These are phyloP conservation scores for Phaenicophaeus curvirostris DNA, from an alignment of 2,797 vertebrate species.

Conservation along the genomic window DNA sequence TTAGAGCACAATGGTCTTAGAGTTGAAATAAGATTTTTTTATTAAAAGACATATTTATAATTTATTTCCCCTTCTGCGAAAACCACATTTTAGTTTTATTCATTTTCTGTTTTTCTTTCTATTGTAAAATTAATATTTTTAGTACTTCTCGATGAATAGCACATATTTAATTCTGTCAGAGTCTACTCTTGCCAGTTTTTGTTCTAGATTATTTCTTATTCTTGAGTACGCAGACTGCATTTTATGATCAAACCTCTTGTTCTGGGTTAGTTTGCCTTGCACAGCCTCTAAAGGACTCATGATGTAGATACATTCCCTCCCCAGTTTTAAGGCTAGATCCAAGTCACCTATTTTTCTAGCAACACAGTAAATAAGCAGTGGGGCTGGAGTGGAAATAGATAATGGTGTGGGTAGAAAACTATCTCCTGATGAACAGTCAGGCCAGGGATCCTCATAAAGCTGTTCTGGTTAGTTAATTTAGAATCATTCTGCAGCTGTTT, in stretches of 20 bases:
- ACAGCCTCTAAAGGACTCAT: neutral
- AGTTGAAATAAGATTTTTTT: neutral
- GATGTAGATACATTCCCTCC: neutral
- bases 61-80: neutral
- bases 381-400: neutral
- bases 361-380: too few relatives aligned
- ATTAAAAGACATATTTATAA: neutral
- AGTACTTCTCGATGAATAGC: neutral
- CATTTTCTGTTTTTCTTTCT: neutral
- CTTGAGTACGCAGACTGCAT: neutral
- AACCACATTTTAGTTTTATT: neutral
- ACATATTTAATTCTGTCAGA: neutral
- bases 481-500: neutral
- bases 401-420: too few relatives aligned
- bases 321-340: neutral
- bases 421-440: neutral
- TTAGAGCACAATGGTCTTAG: neutral
- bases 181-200: neutral
- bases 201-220: neutral
- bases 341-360: neutral
- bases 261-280: neutral
- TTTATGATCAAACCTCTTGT: neutral
- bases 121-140: neutral
- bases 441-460: too few relatives aligned
- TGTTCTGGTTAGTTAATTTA: neutral